Evolutionary conservation across 2,113 vertebrate species (phyloP).

Genomic region (Acanthochromis polyacanthus): DNA sequence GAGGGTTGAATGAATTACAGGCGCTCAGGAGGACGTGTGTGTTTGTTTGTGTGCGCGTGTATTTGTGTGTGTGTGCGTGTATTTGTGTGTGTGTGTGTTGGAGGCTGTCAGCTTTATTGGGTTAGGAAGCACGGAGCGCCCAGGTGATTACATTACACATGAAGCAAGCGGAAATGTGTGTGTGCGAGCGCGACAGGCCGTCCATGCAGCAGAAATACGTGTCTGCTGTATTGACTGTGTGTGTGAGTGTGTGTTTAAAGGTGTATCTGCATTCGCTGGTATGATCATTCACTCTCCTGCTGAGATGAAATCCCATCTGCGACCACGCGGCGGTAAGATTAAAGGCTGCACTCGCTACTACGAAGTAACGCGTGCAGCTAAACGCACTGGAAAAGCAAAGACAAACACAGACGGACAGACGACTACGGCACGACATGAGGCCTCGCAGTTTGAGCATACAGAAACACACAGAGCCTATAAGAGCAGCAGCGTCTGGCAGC

Average conservation of each 20-base stretch:
- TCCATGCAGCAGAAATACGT: conserved; percentile 30
- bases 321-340: conserved; percentile 49
- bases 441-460: conserved; percentile 31
- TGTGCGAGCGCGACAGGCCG: conserved; percentile 4
- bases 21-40: conserved; percentile 50
- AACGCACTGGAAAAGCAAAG: conserved; percentile 5
- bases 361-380: conserved; percentile 28
- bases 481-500: conserved; percentile 54
- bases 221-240: conserved; percentile 11
- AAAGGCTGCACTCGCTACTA: conserved; percentile 37
- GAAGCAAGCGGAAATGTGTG: conserved; percentile 68
- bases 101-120: conserved; percentile 74
- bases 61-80: conserved; percentile 39
- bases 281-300: conserved; percentile 19
- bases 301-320: conserved; percentile 38
- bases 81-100: conserved; percentile 13
- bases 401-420: conserved; percentile 30
- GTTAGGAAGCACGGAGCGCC: conserved; percentile 75
- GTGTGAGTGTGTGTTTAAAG: conserved; percentile 16
- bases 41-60: conserved; percentile 34
- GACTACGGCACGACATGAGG: conserved; percentile 17
- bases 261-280: conserved; percentile 7
- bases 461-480: conserved; percentile 36
- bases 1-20: conserved; percentile 48
- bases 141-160: conserved; percentile 80